Evolutionary conservation across 2,797 vertebrate species (phyloP).

Genomic region (Erpetoichthys calabaricus): DNA sequence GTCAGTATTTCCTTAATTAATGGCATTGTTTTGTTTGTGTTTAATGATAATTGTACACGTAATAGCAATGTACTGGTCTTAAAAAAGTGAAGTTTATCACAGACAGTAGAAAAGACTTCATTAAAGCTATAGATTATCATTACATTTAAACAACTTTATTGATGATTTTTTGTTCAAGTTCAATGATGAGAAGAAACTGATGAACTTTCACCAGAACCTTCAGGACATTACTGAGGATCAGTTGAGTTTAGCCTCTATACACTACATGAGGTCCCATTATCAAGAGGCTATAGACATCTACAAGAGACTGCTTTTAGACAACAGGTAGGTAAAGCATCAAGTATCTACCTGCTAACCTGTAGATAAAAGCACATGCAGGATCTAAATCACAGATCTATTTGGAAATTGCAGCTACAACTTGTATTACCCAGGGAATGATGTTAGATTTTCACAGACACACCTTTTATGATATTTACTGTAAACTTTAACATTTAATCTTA

Average conservation of each 20-base stretch:
- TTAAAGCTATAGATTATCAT: too few species aligned
- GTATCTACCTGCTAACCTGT: not conserved
- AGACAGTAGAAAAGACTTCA: too few species aligned
- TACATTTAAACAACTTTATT: too few species aligned
- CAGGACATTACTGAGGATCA: constrained; percentile 94
- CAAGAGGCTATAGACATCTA: constrained; percentile 97
- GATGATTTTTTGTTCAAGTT: constrained; percentile 52
- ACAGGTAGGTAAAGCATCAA: constrained; percentile 52
- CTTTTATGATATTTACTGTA: not conserved
- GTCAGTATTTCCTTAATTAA: not conserved
- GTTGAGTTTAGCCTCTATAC: constrained; percentile 91
- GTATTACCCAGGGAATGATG: not conserved
- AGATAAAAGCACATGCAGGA: not conserved
- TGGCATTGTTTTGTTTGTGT: constrained; percentile 12
- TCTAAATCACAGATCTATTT: not conserved
- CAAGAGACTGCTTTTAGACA: constrained; percentile 81
- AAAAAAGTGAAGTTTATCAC: too few species aligned
- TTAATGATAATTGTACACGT: constrained; percentile 2
- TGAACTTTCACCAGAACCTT: constrained; percentile 92
- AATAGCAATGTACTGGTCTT: too few species aligned
- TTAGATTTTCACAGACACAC: not conserved
- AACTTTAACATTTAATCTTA: too few species aligned
- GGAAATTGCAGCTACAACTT: not conserved
- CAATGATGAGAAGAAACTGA: constrained; percentile 84
- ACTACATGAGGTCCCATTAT: constrained; percentile 96